Evolutionary conservation across 2,797 vertebrate species (phyloP).

Genomic region (Xenentodon cancila): DNA sequence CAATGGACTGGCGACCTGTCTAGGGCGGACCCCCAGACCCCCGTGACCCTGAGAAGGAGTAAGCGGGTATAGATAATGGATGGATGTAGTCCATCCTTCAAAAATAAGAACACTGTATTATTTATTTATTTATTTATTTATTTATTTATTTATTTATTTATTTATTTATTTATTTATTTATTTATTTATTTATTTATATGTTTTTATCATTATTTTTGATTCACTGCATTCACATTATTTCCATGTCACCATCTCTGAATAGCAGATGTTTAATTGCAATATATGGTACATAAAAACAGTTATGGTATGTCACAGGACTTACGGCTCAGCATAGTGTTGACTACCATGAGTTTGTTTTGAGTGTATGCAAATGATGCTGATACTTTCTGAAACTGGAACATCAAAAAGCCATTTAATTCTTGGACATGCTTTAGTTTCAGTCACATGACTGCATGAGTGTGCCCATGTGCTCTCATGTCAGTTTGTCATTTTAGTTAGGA

Average conservation of each 20-base stretch:
- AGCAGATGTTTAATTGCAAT: neutral
- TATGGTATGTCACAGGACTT: slow-evolving; percentile 41
- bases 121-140: neutral
- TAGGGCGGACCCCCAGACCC: too few species aligned
- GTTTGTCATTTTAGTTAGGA: slow-evolving; percentile 50
- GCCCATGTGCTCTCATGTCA: slow-evolving; percentile 35
- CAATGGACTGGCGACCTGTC: too few species aligned
- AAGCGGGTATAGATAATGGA: too few species aligned
- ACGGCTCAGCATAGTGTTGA: slow-evolving; percentile 16
- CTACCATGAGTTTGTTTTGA: slow-evolving; percentile 57
- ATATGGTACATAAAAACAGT: slow-evolving; percentile 28
- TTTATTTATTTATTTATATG: neutral
- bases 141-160: too few species aligned
- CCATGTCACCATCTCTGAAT: neutral
- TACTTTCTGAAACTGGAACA: slow-evolving; percentile 43
- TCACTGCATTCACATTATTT: neutral
- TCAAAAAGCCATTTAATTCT: slow-evolving; percentile 46
- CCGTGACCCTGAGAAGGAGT: too few species aligned
- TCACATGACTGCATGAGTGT: slow-evolving; percentile 61
- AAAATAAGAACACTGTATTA: too few species aligned
- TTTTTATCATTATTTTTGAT: neutral
- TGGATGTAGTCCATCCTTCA: too few species aligned
- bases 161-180: too few species aligned
- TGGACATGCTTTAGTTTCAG: slow-evolving; percentile 58
- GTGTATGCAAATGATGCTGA: slow-evolving; percentile 57